Evolutionary conservation across 1,140 invertebrate genomes (phyloP).

Genomic region (Cydia amplana): DNA sequence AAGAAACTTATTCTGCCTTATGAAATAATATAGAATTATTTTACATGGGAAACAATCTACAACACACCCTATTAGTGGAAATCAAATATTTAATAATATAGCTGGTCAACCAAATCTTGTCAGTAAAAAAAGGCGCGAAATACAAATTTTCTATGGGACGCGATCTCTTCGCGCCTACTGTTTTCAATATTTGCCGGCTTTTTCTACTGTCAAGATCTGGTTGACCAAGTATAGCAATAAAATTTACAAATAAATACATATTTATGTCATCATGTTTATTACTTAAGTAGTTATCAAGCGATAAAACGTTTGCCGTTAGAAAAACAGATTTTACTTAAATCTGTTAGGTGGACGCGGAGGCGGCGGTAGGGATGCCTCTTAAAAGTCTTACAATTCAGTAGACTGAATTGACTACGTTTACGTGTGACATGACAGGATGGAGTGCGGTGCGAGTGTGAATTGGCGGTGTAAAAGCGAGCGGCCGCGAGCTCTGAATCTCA

Average conservation of each 20-base stretch:
- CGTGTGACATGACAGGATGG: conserved; percentile 40
- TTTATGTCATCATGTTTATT: conserved; percentile 30
- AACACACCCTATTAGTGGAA: conserved; percentile 14
- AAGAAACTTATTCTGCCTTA: neutral
- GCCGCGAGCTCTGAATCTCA: conserved; percentile 69
- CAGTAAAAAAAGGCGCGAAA: no score
- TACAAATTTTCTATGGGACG: no score
- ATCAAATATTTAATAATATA: conserved; percentile 13
- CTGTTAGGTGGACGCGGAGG: neutral
- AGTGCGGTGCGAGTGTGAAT: conserved; percentile 56
- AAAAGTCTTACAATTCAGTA: conserved; percentile 38
- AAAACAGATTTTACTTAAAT: neutral
- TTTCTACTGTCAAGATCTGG: no score
- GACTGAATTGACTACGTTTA: conserved; percentile 58
- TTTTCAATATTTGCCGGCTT: no score
- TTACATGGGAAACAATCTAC: neutral
- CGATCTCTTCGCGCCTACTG: no score
- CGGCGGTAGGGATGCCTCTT: conserved; percentile 12
- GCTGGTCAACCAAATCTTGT: no score
- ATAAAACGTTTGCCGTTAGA: conserved; percentile 8
- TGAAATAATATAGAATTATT: neutral
- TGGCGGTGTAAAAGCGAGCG: conserved; percentile 42
- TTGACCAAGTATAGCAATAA: no score
- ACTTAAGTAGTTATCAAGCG: conserved; percentile 16
- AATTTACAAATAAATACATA: conserved; percentile 30